Conservation (phyloP, 2,113 vertebrate species). For the Melanocharis versteri region DNA sequence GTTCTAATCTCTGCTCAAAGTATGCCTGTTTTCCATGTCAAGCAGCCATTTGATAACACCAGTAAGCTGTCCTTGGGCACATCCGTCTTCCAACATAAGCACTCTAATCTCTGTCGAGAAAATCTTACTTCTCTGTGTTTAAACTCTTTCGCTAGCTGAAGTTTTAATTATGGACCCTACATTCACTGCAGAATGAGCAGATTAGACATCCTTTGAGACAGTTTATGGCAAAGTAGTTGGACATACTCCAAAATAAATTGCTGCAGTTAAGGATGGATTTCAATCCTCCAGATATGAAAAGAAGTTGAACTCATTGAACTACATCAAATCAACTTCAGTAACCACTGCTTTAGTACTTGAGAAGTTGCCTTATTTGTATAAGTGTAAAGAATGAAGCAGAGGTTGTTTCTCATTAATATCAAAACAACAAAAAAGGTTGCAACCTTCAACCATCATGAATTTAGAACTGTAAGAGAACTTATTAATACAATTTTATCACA, state of each 20-base stretch:
- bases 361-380: background rate
- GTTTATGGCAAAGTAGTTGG: background rate
- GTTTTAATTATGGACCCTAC: background rate
- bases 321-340: background rate
- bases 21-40: background rate
- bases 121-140: background rate
- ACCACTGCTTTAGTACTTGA: background rate
- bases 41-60: background rate
- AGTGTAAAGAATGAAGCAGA: background rate
- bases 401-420: rapidly evolving
- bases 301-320: background rate
- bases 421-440: background rate
- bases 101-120: background rate
- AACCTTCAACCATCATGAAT: background rate
- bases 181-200: background rate
- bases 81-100: background rate
- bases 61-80: background rate
- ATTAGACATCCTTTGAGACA: background rate
- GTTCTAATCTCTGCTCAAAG: background rate
- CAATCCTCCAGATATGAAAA: background rate
- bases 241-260: background rate
- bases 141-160: background rate
- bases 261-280: background rate
- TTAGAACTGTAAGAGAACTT: background rate
- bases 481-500: background rate